A percentile compares a stretch with the other conserved stretches of the same genome.
phyloP scores from a whole-genome alignment of 2,888 invertebrate species.

The Dryococelus australis region DNA sequence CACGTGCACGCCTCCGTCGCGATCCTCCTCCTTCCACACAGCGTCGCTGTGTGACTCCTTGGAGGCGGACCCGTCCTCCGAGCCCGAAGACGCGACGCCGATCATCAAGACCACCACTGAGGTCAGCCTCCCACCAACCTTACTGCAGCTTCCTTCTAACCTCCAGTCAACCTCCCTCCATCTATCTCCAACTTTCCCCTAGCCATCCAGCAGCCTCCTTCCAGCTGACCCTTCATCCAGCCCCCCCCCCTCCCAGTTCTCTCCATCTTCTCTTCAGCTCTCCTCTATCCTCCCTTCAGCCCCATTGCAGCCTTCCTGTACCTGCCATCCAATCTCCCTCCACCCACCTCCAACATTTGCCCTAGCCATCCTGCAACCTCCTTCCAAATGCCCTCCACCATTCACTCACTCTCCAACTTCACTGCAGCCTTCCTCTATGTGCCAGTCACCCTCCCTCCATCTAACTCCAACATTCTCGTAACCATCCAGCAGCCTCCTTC shows the following conservation, averaged over 20 bases:
- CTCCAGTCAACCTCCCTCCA: neutral
- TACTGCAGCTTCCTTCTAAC: neutral
- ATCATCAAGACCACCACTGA: constrained; percentile 40
- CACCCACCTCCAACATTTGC: too few relatives aligned
- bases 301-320: too few relatives aligned
- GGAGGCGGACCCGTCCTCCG: constrained; percentile 58
- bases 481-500: too few relatives aligned
- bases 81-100: constrained; percentile 55
- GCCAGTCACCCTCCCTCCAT: neutral
- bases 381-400: too few relatives aligned
- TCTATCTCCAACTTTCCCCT: too few relatives aligned
- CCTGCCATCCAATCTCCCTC: too few relatives aligned
- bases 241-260: too few relatives aligned
- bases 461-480: too few relatives aligned
- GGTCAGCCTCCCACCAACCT: constrained; percentile 29
- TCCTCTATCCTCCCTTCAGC: too few relatives aligned
- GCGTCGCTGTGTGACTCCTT: constrained; percentile 72
- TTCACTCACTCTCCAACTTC: neutral
- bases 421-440: neutral
- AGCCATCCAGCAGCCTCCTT: too few relatives aligned
- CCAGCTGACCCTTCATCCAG: too few relatives aligned
- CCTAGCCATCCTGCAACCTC: neutral
- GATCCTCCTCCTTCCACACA: constrained; percentile 73
- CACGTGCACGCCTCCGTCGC: constrained; percentile 68
- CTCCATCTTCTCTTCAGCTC: too few relatives aligned